A percentile compares a stretch with the other conserved stretches of the same genome.
These are phyloP conservation scores for Gallinago nigripennis DNA, from an alignment of 2,797 vertebrate genomes.

Conservation along the genomic window DNA sequence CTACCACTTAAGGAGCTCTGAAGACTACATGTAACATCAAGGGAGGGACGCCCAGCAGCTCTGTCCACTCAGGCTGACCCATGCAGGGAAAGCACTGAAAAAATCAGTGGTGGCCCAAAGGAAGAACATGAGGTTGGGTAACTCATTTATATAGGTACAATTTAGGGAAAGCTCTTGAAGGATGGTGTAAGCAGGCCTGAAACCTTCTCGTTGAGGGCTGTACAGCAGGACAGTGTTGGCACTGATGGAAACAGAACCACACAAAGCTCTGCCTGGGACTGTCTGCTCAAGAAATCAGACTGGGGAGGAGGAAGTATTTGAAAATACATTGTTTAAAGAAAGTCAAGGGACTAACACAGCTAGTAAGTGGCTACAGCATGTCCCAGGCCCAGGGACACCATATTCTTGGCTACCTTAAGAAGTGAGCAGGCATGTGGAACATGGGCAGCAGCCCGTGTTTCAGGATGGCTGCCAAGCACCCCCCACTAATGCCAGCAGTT, in stretches of 20 bases:
- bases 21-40: not conserved
- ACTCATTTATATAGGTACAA: not conserved
- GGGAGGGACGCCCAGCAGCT: not conserved
- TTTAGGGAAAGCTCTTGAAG: not conserved
- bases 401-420: not conserved
- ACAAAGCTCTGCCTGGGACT: not conserved
- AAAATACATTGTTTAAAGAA: not conserved
- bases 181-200: not conserved
- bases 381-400: not conserved
- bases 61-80: not conserved
- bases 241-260: not conserved
- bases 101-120: not conserved
- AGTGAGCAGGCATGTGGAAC: not conserved
- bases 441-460: not conserved
- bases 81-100: not conserved
- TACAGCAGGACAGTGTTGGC: not conserved
- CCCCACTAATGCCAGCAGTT: not conserved
- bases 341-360: not conserved
- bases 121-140: not conserved
- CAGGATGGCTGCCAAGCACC: not conserved
- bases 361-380: not conserved
- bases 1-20: not conserved
- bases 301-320: not conserved
- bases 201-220: rapidly evolving
- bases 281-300: not conserved